These are phyloP conservation scores for Plebejus argus DNA, from an alignment of 2,888 invertebrate genomes.

Conservation along the genomic window DNA sequence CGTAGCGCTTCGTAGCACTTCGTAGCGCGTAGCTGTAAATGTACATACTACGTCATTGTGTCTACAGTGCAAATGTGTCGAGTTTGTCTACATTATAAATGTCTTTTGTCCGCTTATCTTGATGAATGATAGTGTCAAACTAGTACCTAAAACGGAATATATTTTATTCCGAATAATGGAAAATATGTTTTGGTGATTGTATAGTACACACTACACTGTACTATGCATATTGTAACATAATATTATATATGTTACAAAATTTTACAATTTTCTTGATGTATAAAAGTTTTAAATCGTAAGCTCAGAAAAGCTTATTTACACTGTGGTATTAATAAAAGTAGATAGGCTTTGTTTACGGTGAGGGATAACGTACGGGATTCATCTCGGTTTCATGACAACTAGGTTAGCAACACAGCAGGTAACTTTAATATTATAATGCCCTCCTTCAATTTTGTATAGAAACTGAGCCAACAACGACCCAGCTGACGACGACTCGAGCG, in stretches of 20 bases:
- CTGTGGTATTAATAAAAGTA: too few species aligned
- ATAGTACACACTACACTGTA: not conserved
- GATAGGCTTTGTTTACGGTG: too few species aligned
- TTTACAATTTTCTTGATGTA: too few species aligned
- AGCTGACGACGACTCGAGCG: slow-evolving; percentile 52
- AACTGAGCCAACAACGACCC: slow-evolving; percentile 60
- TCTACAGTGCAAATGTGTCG: not conserved
- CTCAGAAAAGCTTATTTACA: too few species aligned
- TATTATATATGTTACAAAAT: too few species aligned
- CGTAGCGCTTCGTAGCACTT: not conserved
- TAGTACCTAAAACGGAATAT: not conserved
- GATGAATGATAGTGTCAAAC: not conserved
- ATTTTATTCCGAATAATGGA: not conserved
- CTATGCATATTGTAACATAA: slow-evolving; percentile 29
- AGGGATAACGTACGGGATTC: too few species aligned
- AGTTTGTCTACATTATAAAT: slow-evolving; percentile 8
- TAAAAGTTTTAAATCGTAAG: too few species aligned
- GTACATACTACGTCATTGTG: not conserved
- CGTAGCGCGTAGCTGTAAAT: slow-evolving; percentile 9
- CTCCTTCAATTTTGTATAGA: slow-evolving; percentile 48
- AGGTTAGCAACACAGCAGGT: too few species aligned
- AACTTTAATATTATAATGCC: too few species aligned
- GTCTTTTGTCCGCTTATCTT: not conserved
- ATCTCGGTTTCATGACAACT: too few species aligned
- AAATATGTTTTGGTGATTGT: not conserved